phyloP scores from a whole-genome alignment of 2,888 invertebrate genomes.

The Iselma pallidipennis region DNA sequence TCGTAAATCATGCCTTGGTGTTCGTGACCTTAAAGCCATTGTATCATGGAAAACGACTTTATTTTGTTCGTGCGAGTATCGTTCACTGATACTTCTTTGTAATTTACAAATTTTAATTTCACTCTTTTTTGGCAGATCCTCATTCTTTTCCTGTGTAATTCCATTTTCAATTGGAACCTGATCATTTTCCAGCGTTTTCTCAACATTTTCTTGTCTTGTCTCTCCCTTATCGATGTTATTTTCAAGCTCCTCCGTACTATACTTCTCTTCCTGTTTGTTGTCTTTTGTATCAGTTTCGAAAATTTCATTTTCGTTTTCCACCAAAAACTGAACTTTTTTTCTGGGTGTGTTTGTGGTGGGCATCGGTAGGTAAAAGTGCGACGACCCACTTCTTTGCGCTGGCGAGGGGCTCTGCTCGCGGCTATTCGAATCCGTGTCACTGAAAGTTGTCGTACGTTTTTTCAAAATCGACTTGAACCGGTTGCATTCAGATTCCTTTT shows the following conservation, averaged over 20 bases:
- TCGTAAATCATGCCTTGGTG: slow-evolving; percentile 64
- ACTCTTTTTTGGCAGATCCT: slow-evolving; percentile 28
- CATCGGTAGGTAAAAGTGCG: slow-evolving; percentile 68
- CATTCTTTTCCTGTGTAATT: neutral
- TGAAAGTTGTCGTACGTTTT: slow-evolving; percentile 55
- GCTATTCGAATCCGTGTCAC: slow-evolving; percentile 49
- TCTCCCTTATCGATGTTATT: neutral
- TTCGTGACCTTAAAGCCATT: slow-evolving; percentile 75
- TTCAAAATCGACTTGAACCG: slow-evolving; percentile 62
- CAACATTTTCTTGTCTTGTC: neutral
- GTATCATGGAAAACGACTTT: slow-evolving; percentile 76
- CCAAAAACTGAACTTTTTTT: slow-evolving; percentile 74
- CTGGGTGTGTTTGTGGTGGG: slow-evolving; percentile 56
- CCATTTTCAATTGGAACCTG: slow-evolving; percentile 1
- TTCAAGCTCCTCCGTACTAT: neutral
- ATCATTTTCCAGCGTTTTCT: neutral
- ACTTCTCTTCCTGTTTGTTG: slow-evolving; percentile 11
- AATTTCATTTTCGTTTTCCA: slow-evolving; percentile 61
- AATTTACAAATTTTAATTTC: slow-evolving; percentile 39
- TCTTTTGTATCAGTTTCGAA: slow-evolving; percentile 8
- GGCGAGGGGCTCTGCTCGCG: slow-evolving; percentile 50
- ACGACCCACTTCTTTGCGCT: slow-evolving; percentile 55
- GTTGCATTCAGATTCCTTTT: slow-evolving; percentile 44
- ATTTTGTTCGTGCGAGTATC: slow-evolving; percentile 45
- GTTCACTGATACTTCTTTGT: slow-evolving; percentile 55